Base-by-base conservation (phyloP, 2,113 vertebrate species). In the Sus scrofa region DNA sequence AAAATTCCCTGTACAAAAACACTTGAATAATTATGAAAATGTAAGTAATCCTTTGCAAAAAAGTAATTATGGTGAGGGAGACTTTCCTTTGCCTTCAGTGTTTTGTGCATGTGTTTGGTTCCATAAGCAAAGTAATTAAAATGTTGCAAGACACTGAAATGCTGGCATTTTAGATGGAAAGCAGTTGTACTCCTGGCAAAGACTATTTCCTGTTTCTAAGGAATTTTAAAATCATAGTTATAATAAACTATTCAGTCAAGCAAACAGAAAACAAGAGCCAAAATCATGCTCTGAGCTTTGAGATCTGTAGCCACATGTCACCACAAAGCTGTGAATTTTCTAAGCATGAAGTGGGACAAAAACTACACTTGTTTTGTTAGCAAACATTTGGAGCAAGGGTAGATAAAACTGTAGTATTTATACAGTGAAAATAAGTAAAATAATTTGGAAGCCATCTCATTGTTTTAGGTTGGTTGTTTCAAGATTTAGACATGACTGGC, bases 81-180 rank as follows among this genome's bases (percentile, higher is more conserved):
- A 60, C 8, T 79, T 94, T 71, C n/a, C 84, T 96, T 81, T 54
- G 75, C 89, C 5, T 92, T 92, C 62, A 19, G 20, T 93, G 30
- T 32, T 91, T 96, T 88, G 79, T 77, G 65, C 50, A n/a, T 22
- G 7, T 11, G 1, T 95, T 95, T 96, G 67, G 75, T 50, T 95
- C 60, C 77, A 50, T 86, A 96, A 75, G 94, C 52, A 98, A 95
- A 85, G 32, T 95, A 91, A 97, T 97, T 97, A 95, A 96, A 98
- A 97, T 83, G 74, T 68, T 97, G 79, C 86, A 97, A 89, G 70
- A 97, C 78, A 95, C 14, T 96, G 60, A 93, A 97, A 95, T 37
- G 86, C 34, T 89, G 96, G 74, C 87, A 52, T 96, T 96, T 83
- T 78, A 1, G 70, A 95, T 78, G 24, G 82, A 91, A 97, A 27